Base-by-base conservation (phyloP, 2,113 vertebrate species). In the Nycticebus coucang region DNA sequence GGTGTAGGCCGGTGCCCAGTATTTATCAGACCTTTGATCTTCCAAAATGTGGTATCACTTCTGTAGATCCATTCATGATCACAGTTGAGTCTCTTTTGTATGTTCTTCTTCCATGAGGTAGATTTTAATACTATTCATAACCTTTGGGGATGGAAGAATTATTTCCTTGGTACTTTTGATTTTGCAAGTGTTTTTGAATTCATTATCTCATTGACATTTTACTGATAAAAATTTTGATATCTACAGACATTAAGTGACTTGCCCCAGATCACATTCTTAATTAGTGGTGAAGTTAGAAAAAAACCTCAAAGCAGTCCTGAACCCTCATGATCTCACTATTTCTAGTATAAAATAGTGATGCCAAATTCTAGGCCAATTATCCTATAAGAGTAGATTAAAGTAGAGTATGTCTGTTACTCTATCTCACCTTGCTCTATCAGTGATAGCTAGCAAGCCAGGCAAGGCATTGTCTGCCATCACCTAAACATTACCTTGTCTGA, bases 181-280 rank as follows among this genome's bases (percentile, higher is more conserved):
- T 88, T 91, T 81, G 4, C 68, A 35, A 75, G 64, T n/a, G 14
- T 88, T 71, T 91, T 88, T 45, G 71, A 85, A 91, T 85, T 78
- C 11, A 45, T 91, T 82, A 26, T 55, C 45, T 89, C 18, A 55
- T 17, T 83, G 57, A 87, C 41, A 57, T 78, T 91, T 89, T 86
- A 71, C 18, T 66, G 68, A 78, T 93, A 60, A 80, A 87, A 88
- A 91, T 45, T 55, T n/a, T 86, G 68, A 55, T 1, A 0, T 91
- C 28, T 93, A 9, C 53, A 74, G 53, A 68, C 69, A 37, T 93
- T 74, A 71, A 66, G 21, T 71, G 83, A 59, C 55, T 93, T 86
- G 19, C 62, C 60, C 24, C 33, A 37, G 28, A 78, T 80, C 28
- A 66, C 10, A 78, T 68, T 94, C 72, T 88, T 91, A 87, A 53